A percentile compares a stretch with the other conserved stretches of the same genome.
Conservation (phyloP, 2,113 vertebrate genomes). For the Erpornis zantholeuca region DNA sequence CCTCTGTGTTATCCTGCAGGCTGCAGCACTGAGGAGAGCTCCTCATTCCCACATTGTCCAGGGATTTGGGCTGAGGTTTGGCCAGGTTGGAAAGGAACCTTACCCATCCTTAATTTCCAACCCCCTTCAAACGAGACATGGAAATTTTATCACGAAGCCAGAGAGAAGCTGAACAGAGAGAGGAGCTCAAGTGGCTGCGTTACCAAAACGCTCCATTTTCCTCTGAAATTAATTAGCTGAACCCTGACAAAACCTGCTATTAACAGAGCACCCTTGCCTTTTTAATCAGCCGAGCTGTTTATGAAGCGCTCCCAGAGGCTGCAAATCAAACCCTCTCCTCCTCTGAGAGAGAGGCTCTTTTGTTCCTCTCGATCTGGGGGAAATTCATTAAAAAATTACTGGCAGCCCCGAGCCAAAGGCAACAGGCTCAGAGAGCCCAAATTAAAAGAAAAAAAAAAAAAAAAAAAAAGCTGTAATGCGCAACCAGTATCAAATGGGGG, state of each 20-base stretch:
- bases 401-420: not conserved
- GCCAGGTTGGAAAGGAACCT: not conserved
- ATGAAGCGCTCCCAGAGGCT: not conserved
- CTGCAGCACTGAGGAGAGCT: not conserved
- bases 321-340: not conserved
- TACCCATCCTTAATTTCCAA: not conserved
- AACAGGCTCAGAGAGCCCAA: not conserved
- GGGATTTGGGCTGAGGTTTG: not conserved
- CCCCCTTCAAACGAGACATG: not conserved
- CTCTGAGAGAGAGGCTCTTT: too few species aligned
- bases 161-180: not conserved
- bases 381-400: not conserved
- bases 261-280: not conserved
- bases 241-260: slow-evolving; percentile 7
- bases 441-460: not conserved
- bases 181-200: not conserved
- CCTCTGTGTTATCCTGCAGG: not conserved
- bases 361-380: not conserved
- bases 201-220: not conserved
- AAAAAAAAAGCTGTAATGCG: not conserved
- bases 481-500: not conserved
- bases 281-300: slow-evolving; percentile 21
- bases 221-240: slow-evolving; percentile 11
- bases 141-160: not conserved
- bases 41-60: not conserved